Conservation (phyloP, 2,888 invertebrate genomes). For the Noctua janthina region DNA sequence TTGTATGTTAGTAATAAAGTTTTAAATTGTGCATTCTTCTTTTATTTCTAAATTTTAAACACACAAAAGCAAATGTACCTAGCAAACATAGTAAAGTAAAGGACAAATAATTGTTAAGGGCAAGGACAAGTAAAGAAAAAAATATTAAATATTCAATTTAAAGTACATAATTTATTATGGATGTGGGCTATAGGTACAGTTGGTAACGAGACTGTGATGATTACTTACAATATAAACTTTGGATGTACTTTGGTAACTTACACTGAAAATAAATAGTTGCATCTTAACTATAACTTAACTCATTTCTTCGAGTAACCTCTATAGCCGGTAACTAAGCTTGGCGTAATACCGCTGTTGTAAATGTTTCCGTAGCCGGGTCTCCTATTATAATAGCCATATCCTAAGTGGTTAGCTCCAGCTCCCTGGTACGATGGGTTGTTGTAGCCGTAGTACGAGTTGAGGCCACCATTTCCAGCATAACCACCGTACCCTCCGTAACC, state of each 20-base stretch:
- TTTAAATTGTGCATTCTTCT: slow-evolving; percentile 74
- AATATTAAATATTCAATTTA: neutral
- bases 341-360: slow-evolving; percentile 85
- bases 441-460: slow-evolving; percentile 90
- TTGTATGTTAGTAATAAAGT: slow-evolving; percentile 86
- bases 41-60: slow-evolving; percentile 61
- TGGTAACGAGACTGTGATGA: slow-evolving; percentile 47
- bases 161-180: slow-evolving; percentile 50
- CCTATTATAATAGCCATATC: slow-evolving; percentile 90
- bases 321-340: slow-evolving; percentile 88
- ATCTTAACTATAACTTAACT: slow-evolving; percentile 42
- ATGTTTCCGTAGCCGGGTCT: slow-evolving; percentile 82
- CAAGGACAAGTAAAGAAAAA: slow-evolving; percentile 16
- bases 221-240: slow-evolving; percentile 75
- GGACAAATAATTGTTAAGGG: neutral
- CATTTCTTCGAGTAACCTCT: slow-evolving; percentile 86
- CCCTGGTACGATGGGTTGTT: slow-evolving; percentile 89
- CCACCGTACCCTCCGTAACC: slow-evolving; percentile 88
- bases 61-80: neutral
- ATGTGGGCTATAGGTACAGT: slow-evolving; percentile 50
- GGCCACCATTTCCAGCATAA: slow-evolving; percentile 91
- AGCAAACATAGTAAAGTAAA: neutral
- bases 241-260: slow-evolving; percentile 81
- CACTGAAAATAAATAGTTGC: slow-evolving; percentile 62
- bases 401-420: slow-evolving; percentile 89